Base-by-base conservation (phyloP, 2,888 invertebrate species). In the Perdita meconis region DNA sequence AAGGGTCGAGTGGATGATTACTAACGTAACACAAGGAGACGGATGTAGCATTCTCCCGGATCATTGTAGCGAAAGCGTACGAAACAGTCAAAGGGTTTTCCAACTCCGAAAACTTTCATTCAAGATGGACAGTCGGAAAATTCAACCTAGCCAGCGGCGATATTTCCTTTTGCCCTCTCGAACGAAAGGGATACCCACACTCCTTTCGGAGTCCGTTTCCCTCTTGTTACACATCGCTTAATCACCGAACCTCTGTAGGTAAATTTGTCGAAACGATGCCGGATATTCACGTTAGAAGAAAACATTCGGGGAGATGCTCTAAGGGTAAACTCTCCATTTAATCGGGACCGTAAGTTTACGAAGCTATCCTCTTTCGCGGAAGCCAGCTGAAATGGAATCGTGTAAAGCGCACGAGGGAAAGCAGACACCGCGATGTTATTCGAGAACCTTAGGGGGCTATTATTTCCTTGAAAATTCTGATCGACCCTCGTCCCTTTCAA, bases 1-100 rank as follows among this genome's bases (percentile, higher is more conserved):
- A 55, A 61, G 44, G 10, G 44, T 51, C 42, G 55, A 51, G 40
- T 8, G 16, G 57, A 38, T 70, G 73, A 57, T 81, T 63, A 69
- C 59, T 12, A 51, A 22, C n/a, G 56, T 50, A 42, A 61, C 16
- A 57, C 24, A 24, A 30, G 10, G 36, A 36, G 19, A 51, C 22
- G 26, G 40, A 56, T 47, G 47, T 13, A 3, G 40, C 19, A 44
- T 68, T 64, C 42, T 60, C 13, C 12, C 12, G 13, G 56, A 40
- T 22, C 50, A 42, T 61, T 24, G 50, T 10, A 10, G 22, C 8
- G 51, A 36, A 75, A 53, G 13, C 6, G 53, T 10, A 44, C 16
- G 26, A 24, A 24, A 34, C 50, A 26, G 26, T 42, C 67, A 71
- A 67, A 59, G 71, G 19, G 36, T 71, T 53, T 34, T 26, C 16